Evolutionary conservation across 2,113 vertebrate genomes (phyloP), one percentile per base, ranked within the genome.

Genomic region (Genyomyrus donnyi): DNA sequence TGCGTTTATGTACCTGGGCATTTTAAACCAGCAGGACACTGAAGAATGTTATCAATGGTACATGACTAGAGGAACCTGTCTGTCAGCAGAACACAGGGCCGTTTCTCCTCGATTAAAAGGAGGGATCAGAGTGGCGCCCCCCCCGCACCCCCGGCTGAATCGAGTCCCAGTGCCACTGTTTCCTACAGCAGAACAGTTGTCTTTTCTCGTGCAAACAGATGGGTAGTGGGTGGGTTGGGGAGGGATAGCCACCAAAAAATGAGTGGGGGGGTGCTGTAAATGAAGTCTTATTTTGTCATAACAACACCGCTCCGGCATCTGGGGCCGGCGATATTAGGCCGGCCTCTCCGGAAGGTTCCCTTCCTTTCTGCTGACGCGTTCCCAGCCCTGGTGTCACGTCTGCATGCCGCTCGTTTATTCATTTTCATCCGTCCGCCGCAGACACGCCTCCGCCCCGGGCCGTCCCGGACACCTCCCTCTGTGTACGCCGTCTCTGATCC

Each of bases 211-310:
- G 80, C 24, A 89, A 58, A 85, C 48, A 52, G 85, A 87, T 87
- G 85, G 85, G 31, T 8, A 49, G 85, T 48, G n/a, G n/a, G 24
- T 42, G 62, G 85, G 27, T 46, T 53, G 24, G 88, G 70, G 70
- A 52, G 49, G 19, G 46, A 31, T 8, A 42, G 19, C 17, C 49
- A 45, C 11, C 8, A 19, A 21, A 80, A 52, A 89, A 58, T 46
- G 3, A 53, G 4, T 27, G 15, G 4, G 35, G 21, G 89, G 13
- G 56, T 48, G 50, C 45, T 49, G 21, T n/a, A 49, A 89, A 90
- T 52, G 31, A 66, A 90, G 50, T 70, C 58, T 80, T 88, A 24
- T 84, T 85, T 88, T 85, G 87, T 49, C 58, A 66, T 83, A 74
- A 90, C 74, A 39, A 31, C 52, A 66, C 42, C 4, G 3, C 77